Percentiles rank a stretch among this genome's conserved stretches.
These are phyloP conservation scores for Patella pellucida DNA, from an alignment of 2,888 invertebrate genomes.

Conservation along the genomic window DNA sequence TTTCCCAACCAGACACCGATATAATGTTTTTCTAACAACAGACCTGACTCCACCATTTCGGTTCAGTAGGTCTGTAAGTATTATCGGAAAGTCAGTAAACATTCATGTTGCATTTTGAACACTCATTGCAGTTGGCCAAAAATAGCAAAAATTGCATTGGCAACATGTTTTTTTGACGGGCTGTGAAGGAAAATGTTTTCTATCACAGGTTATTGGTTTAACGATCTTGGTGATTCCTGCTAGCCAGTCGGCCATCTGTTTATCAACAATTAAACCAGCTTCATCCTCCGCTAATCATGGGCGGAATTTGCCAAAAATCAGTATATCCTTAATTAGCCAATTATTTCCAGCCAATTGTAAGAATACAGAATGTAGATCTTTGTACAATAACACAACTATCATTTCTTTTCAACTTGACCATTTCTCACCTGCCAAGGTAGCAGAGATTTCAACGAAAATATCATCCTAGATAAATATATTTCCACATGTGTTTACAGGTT, in stretches of 20 bases:
- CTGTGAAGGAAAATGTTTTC: neutral
- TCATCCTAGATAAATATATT: neutral
- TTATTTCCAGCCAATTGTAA: neutral
- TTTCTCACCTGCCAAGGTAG: neutral
- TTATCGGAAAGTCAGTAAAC: neutral
- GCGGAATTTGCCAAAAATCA: conserved; percentile 4
- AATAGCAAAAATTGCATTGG: neutral
- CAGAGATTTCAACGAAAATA: neutral
- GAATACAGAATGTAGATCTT: neutral
- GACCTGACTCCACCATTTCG: neutral
- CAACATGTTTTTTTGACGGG: neutral
- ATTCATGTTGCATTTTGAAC: neutral
- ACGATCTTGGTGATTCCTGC: neutral
- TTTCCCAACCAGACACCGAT: conserved; percentile 3
- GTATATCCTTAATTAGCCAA: conserved; percentile 6
- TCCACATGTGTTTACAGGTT: neutral
- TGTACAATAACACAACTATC: conserved; percentile 3
- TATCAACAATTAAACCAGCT: neutral
- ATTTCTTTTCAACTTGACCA: neutral
- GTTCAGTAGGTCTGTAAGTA: neutral
- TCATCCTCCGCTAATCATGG: neutral
- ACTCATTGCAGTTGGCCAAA: neutral
- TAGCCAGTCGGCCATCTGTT: conserved; percentile 2
- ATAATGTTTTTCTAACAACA: neutral
- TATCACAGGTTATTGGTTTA: neutral